Evolutionary conservation across 1,140 invertebrate genomes (phyloP).

Genomic region (Macrostomum lignano): DNA sequence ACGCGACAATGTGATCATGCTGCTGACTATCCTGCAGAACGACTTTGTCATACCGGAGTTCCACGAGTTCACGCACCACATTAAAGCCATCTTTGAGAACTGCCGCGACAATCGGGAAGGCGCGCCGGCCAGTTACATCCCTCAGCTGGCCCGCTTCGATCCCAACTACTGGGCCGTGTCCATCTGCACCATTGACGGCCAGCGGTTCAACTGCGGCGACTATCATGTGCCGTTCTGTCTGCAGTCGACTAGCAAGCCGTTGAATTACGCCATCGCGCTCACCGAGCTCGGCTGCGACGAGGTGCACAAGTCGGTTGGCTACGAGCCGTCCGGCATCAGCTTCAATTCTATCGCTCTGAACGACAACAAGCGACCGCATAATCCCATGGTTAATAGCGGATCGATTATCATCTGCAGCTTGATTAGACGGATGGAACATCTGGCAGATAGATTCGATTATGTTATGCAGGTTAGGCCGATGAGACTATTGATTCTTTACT

Average conservation of each 20-base stretch:
- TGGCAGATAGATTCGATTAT: constrained; percentile 30
- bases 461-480: no score
- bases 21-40: constrained; percentile 34
- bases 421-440: constrained; percentile 33
- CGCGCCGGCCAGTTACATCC: constrained; percentile 7
- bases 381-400: constrained; percentile 89
- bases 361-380: constrained; percentile 74
- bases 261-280: constrained; percentile 9
- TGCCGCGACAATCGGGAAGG: constrained; percentile 40
- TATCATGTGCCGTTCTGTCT: constrained; percentile 6
- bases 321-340: constrained; percentile 71
- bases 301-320: constrained; percentile 27
- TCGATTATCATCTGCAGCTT: constrained; percentile 67
- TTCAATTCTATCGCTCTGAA: constrained; percentile 85
- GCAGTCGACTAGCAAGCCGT: constrained; percentile 8
- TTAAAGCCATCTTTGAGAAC: constrained; percentile 70
- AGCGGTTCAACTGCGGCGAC: constrained; percentile 30
- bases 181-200: constrained; percentile 66
- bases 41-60: constrained; percentile 86
- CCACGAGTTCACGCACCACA: constrained; percentile 52
- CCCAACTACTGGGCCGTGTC: constrained; percentile 63
- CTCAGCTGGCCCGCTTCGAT: constrained; percentile 31
- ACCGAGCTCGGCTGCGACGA: constrained; percentile 7
- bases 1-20: background rate
- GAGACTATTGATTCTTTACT: no score